Base-by-base conservation (phyloP, 2,797 vertebrate species). In the Rhinichthys osculus region DNA sequence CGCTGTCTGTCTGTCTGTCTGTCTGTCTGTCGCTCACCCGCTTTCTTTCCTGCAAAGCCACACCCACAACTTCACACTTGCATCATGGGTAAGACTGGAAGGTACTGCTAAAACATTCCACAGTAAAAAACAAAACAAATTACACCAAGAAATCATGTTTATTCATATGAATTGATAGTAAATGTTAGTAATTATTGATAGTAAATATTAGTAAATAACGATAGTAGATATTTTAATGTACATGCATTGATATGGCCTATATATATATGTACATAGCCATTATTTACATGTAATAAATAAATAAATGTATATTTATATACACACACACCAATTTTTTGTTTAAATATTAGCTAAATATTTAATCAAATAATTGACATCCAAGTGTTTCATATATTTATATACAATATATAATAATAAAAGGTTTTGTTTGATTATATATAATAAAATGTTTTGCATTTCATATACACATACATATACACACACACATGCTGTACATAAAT, bases 21-120 rank as follows among this genome's bases (percentile, higher is more conserved):
- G 76, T 62, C 78, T 54, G 40, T 44, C 69, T 52, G 76, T 73
- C 42, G 16, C 21, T 38, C 42, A 6, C 33, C 19, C 50, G 19
- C 67, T 33, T 57, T 57, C 47, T 73, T 40, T 54, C 72, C 62
- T 8, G 71, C 71, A 64, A 42, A 80, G 57, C 30, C 70, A 54
- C 83, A 30, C 78, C 33, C 21, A 83, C 74, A 50, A 50, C 77
- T 85, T 70, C 78, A 47, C 33, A 3, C 47, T 79, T 16, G 40
- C 57, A 79, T 64, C 27, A 7, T 62, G 54, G 27, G 54, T 62
- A 82, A 11, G 17, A 10, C 16, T 44, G 2, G 40, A 47, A 19
- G n/a, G 23, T 44, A 8, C 0, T 33, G 27, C 62, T 38, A 27
- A 50, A 50, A 50, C 47, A 11, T 35, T 52, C 3, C 0, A 19